Base-by-base conservation (phyloP, 2,113 vertebrate species). In the Sceloporus undulatus region DNA sequence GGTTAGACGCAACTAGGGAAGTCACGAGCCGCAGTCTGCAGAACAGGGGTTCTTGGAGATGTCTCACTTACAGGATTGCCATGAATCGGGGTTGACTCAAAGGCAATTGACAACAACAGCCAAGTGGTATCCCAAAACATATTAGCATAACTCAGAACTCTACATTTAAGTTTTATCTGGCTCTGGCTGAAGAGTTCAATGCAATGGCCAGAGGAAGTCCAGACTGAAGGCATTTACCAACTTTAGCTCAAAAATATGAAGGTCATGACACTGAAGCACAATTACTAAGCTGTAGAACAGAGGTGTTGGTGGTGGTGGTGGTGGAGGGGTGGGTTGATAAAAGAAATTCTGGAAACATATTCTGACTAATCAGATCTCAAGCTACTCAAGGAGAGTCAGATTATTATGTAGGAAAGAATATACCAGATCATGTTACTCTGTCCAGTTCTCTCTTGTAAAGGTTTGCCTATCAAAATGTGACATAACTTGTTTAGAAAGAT, bases 381-480 rank as follows among this genome's bases (percentile, higher is more conserved):
- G 25, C 38, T n/a, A 74, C 82, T 10, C 42, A 83, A 34, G 76
- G 71, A 59, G 2, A 90, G 42, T 56, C 9, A 77, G 38, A 23
- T n/a, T 92, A 78, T 54, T 85, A 85, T 62, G 0, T 40, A 9
- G 83, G 38, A 83, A 81, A 62, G 82, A 42, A 88, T 40, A 75
- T 1, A 75, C n/a, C 11, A 14, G 13, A 62, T 4, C 59, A 62
- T 16, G 13, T 62, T 62, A 62, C 59, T 62, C 59, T 62, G 18
- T 62, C 59, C 18, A 18, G 59, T 62, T 62, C 2, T 62, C 59
- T 62, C 16, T 62, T 14, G 18, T 62, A 62, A 62, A 62, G 59
- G 18, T 62, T 18, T 18, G 59, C 16, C 4, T 18, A 62, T 18
- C 59, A 62, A 62, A 62, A 62, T 62, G 59, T 62, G 59, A 62